Conservation (phyloP, 2,113 vertebrate genomes). For the Nannospalax galili region DNA sequence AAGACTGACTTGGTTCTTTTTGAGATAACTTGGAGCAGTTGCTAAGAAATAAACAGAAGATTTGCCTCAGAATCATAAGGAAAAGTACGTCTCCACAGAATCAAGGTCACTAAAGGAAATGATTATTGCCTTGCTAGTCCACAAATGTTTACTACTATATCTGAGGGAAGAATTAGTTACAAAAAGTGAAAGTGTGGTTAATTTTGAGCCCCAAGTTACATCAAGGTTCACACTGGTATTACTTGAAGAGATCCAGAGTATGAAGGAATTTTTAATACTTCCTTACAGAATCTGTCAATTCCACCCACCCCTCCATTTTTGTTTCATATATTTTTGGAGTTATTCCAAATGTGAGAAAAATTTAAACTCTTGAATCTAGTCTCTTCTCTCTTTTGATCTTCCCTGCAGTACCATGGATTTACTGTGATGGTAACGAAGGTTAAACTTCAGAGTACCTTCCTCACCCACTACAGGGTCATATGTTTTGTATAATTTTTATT, state of each 20-base stretch:
- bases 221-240: background rate
- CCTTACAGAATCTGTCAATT: background rate
- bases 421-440: too few relatives aligned
- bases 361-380: too few relatives aligned
- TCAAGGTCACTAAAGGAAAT: background rate
- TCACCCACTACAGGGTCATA: background rate
- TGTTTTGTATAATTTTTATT: too few relatives aligned
- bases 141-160: background rate
- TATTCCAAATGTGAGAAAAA: too few relatives aligned
- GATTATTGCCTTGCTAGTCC: background rate
- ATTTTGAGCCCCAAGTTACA: too few relatives aligned
- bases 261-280: background rate
- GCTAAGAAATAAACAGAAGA: background rate
- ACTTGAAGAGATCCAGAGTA: background rate
- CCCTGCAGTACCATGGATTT: too few relatives aligned
- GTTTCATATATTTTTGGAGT: too few relatives aligned
- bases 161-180: background rate
- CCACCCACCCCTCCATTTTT: background rate
- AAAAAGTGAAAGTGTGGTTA: background rate
- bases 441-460: background rate
- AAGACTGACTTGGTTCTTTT: background rate
- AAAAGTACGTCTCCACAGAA: background rate
- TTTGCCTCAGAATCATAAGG: background rate
- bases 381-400: too few relatives aligned
- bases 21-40: too few relatives aligned